Conservation (phyloP, 2,113 vertebrate genomes). For the Tragelaphus imberbis region DNA sequence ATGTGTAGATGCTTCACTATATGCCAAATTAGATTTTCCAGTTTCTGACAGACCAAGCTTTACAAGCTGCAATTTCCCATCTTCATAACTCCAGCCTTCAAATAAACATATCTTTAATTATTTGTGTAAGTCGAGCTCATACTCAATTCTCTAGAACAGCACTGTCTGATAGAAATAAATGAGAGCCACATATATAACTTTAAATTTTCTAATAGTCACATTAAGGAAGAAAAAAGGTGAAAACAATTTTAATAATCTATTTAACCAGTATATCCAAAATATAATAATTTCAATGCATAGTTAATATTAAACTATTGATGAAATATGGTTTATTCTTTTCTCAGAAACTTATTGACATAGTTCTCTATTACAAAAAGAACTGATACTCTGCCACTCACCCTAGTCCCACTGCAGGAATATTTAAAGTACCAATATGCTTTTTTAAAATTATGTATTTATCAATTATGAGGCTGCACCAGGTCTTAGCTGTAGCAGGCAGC, state of each 20-base stretch:
- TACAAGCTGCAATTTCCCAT: not conserved
- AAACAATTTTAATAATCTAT: not conserved
- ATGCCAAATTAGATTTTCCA: not conserved
- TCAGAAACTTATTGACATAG: not conserved
- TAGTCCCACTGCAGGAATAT: not conserved
- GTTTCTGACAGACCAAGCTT: not conserved
- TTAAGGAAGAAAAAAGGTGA: not conserved
- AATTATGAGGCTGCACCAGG: not conserved
- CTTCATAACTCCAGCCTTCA: not conserved
- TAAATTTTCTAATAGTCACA: not conserved
- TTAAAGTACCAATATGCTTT: not conserved
- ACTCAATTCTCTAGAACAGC: not conserved
- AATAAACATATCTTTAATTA: not conserved
- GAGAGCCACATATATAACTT: not conserved
- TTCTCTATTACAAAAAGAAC: not conserved
- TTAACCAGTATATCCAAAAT: not conserved
- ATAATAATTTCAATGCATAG: not conserved
- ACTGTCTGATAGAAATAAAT: not conserved
- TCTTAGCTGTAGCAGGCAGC: not conserved
- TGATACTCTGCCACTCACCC: not conserved
- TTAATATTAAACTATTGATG: not conserved
- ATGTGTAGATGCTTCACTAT: not conserved
- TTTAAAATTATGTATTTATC: not conserved
- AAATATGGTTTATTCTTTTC: not conserved
- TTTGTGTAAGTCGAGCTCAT: not conserved